Conservation (phyloP, 2,797 vertebrate species). For the Coendou prehensilis region DNA sequence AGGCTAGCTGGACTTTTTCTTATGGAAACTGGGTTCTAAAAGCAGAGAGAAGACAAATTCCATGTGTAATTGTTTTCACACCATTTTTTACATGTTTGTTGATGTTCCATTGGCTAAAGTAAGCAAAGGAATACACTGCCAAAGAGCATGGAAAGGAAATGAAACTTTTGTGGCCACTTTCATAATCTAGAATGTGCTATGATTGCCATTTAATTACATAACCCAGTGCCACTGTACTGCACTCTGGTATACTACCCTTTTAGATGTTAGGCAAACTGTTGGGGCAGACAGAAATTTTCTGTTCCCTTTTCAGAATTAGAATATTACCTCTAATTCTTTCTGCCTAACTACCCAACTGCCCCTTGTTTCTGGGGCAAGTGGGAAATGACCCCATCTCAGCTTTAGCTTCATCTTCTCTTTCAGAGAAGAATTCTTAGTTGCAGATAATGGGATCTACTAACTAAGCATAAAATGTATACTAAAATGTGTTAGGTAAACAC, state of each 20-base stretch:
- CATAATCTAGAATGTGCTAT: neutral
- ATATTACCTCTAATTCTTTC: neutral
- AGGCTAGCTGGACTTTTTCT: neutral
- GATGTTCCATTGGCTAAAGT: neutral
- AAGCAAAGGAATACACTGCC: neutral
- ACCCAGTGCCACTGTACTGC: neutral
- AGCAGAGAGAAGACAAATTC: slow-evolving; percentile 38
- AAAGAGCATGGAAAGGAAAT: neutral
- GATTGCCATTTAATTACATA: neutral
- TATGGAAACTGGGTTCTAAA: neutral
- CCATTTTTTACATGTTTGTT: neutral
- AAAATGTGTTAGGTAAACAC: neutral
- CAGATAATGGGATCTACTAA: neutral
- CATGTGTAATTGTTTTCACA: neutral
- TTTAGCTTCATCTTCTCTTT: slow-evolving; percentile 1
- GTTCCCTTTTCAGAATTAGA: neutral
- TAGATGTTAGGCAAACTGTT: neutral
- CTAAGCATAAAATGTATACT: neutral
- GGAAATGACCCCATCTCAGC: neutral
- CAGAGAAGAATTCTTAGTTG: neutral
- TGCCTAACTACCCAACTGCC: neutral
- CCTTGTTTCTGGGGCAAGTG: neutral
- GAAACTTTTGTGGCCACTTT: slow-evolving; percentile 15
- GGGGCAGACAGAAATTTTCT: neutral
- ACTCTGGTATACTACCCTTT: neutral